These are phyloP conservation scores for Loripinus fragilis DNA, from an alignment of 2,888 invertebrate species.

Conservation along the genomic window DNA sequence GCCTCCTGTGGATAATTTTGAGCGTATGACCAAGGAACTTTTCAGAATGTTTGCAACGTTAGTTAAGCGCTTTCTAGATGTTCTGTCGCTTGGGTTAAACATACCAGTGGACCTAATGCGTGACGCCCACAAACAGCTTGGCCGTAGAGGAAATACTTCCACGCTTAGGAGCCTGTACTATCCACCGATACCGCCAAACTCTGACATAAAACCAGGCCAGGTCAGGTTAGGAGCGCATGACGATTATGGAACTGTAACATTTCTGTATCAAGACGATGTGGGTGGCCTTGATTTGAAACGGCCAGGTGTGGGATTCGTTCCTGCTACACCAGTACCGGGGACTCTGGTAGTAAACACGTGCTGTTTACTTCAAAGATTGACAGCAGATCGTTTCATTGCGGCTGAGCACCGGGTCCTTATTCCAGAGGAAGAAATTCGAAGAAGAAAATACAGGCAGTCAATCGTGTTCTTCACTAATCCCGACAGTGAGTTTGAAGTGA, in stretches of 20 bases:
- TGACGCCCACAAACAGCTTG: conserved; percentile 31
- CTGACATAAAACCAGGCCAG: conserved; percentile 62
- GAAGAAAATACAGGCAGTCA: conserved; percentile 56
- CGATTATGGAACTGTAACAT: conserved; percentile 66
- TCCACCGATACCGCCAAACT: conserved; percentile 29
- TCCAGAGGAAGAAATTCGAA: conserved; percentile 51
- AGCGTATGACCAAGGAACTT: conserved; percentile 1
- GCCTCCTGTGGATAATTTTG: conserved; percentile 31
- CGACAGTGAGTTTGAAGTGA: conserved; percentile 60
- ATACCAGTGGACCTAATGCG: conserved; percentile 24
- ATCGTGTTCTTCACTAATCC: conserved; percentile 69
- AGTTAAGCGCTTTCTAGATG: conserved; percentile 23
- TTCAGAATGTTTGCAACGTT: conserved; percentile 31
- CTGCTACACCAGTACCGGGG: conserved; percentile 90
- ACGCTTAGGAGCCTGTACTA: conserved; percentile 35
- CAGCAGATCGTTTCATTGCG: conserved; percentile 88
- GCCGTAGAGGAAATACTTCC: conserved; percentile 24
- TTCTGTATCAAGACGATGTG: conserved; percentile 68
- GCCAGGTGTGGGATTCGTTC: conserved; percentile 87
- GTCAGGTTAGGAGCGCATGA: conserved; percentile 69
- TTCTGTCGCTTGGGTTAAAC: conserved; percentile 37
- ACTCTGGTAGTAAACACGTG: conserved; percentile 91
- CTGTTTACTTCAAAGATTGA: conserved; percentile 90
- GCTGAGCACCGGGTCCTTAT: conserved; percentile 83
- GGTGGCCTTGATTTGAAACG: conserved; percentile 63